phyloP scores from a whole-genome alignment of 2,113 vertebrate species.

The Vidua chalybeata region DNA sequence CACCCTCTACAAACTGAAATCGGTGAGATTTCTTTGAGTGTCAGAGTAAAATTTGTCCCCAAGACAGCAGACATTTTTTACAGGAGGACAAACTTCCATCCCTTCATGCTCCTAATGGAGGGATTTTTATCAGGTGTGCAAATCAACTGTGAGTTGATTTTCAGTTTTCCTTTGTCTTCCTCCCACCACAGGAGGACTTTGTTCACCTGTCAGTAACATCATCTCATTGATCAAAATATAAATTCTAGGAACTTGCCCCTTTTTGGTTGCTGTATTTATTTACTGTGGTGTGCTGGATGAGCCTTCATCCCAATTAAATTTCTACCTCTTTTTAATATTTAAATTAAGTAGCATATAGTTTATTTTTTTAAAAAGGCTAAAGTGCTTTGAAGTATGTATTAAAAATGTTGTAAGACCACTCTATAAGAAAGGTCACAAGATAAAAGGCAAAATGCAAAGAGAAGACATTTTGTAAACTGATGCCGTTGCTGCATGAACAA shows the following conservation, averaged over 20 bases:
- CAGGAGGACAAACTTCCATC: neutral
- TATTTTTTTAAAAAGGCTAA: rapidly evolving
- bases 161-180: neutral
- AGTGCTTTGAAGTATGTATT: neutral
- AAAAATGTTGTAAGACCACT: neutral
- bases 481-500: neutral
- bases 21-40: neutral
- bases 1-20: neutral
- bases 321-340: neutral
- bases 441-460: neutral
- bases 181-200: neutral
- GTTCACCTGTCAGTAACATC: neutral
- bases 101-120: neutral
- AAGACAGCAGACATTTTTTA: neutral
- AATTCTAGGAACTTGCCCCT: neutral
- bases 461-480: neutral
- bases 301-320: neutral
- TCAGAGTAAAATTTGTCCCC: neutral
- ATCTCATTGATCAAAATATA: neutral
- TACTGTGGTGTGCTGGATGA: neutral
- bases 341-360: neutral
- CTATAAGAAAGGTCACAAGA: neutral
- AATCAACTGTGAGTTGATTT: neutral
- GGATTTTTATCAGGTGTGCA: neutral
- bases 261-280: neutral